Percentiles rank a stretch among this genome's conserved stretches.
phyloP scores from a whole-genome alignment of 2,888 invertebrate species.

The Leptinotarsa haldemani region DNA sequence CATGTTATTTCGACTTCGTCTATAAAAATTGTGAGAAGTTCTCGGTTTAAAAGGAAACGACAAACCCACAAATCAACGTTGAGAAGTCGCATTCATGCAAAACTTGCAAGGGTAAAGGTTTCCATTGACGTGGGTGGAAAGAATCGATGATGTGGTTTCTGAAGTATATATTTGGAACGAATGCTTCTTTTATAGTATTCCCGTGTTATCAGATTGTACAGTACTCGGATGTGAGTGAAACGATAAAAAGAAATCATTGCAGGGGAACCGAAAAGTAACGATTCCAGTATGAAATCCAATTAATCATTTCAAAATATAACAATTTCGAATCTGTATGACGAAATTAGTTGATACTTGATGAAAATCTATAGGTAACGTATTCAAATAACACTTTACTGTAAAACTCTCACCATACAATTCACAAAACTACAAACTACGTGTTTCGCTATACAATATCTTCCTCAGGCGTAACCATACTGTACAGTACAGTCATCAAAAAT shows the following conservation, averaged over 20 bases:
- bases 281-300: too few relatives aligned
- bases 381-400: too few relatives aligned
- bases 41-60: slow-evolving; percentile 29
- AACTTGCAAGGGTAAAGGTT: slow-evolving; percentile 21
- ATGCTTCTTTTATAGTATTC: slow-evolving; percentile 3
- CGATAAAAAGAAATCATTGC: not conserved
- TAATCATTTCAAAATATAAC: too few relatives aligned
- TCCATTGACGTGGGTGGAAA: slow-evolving; percentile 8
- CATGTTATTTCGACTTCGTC: slow-evolving; percentile 33
- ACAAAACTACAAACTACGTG: too few relatives aligned
- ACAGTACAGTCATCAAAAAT: not conserved
- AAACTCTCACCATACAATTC: too few relatives aligned
- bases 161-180: slow-evolving; percentile 15
- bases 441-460: too few relatives aligned
- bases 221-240: not conserved
- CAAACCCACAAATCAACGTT: slow-evolving; percentile 34
- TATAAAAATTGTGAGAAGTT: slow-evolving; percentile 35
- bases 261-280: too few relatives aligned
- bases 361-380: too few relatives aligned
- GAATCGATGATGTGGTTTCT: slow-evolving; percentile 11
- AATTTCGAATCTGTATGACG: not conserved
- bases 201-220: not conserved
- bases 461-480: not conserved
- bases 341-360: not conserved
- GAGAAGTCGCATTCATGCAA: slow-evolving; percentile 20